Base-by-base conservation (phyloP, 2,888 invertebrate species). In the Lycia hirtaria region DNA sequence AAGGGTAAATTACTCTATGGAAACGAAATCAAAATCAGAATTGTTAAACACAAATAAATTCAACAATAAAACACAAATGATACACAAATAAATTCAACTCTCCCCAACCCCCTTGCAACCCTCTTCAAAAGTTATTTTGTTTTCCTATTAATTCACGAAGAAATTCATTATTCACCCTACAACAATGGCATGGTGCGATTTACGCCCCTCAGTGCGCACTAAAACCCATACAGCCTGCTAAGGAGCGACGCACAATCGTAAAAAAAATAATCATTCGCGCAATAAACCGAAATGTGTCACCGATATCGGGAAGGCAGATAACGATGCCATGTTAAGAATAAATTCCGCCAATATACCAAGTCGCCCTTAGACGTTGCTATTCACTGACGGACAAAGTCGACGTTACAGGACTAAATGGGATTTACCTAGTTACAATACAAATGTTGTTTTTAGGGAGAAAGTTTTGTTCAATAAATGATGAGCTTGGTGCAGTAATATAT, bases 251-350 rank as follows among this genome's bases (percentile, higher is more conserved):
- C 48, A 41, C 50, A 57, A 59, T 65, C 65, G 57, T 65, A 63
- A 65, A 65, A 48, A 57, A 61, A 61, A 65, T 62, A 65, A 68
- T 65, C 62, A 64, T 65, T 62, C 60, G 57, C 55, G 65, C 60
- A 54, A 60, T 64, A 64, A 65, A 68, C 55, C 44, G 60, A 50
- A 55, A 58, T 62, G 61, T 61, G 60, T 53, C 57, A 20, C 43
- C 51, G 50, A 60, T 54, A 57, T 48, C 51, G 50, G 32, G 49
- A 38, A 56, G 60, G 58, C 51, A 58, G 60, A 65, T 64, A 64
- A 64, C 56, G 56, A 52, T 20, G 52, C 44, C 38, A 57, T 57
- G 64, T 56, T 40, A 20, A 22, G 57, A 60, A 62, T 64, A 60
- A 58, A 62, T 60, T 62, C 17, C 40, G 45, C 51, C 59, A 52